Conservation (phyloP, 2,888 invertebrate genomes). For the Agriotes lineatus region DNA sequence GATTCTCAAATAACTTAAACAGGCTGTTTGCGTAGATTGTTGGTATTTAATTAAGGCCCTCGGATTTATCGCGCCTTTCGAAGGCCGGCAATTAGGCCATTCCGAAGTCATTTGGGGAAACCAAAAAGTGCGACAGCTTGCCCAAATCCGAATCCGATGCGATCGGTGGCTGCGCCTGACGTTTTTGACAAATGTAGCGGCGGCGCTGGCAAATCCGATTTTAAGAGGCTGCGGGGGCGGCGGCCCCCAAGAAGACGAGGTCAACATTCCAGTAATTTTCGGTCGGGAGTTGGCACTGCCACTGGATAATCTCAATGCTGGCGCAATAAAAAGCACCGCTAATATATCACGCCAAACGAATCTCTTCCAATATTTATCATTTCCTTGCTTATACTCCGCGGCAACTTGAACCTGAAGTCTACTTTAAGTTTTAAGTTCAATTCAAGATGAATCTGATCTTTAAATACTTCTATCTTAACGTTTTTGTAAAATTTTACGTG, state of each 20-base stretch:
- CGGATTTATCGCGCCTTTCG: conserved; percentile 20
- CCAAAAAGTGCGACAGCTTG: conserved; percentile 51
- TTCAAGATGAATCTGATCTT: no score
- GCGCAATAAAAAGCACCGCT: conserved; percentile 34
- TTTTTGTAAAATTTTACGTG: no score
- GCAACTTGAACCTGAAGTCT: no score
- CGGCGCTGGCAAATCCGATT: conserved; percentile 51
- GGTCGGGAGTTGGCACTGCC: conserved; percentile 11
- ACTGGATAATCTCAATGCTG: conserved; percentile 11
- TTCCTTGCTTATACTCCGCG: conserved; percentile 18
- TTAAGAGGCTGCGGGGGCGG: conserved; percentile 46
- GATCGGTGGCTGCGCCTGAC: conserved; percentile 55
- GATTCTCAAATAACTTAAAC: conserved; percentile 62
- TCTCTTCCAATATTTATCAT: conserved; percentile 29
- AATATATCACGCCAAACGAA: conserved; percentile 34
- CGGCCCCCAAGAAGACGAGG: no score
- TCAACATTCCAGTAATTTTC: background rate
- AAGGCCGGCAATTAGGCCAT: conserved; percentile 26
- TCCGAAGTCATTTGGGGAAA: conserved; percentile 29
- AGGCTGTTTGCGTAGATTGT: conserved; percentile 57
- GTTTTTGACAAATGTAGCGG: conserved; percentile 58
- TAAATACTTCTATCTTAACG: no score
- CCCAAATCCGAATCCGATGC: conserved; percentile 56
- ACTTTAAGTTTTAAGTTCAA: no score
- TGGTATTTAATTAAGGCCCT: conserved; percentile 60